A percentile compares a stretch with the other conserved stretches of the same genome.
phyloP scores from a whole-genome alignment of 2,797 vertebrate species.

The Astyanax mexicanus region DNA sequence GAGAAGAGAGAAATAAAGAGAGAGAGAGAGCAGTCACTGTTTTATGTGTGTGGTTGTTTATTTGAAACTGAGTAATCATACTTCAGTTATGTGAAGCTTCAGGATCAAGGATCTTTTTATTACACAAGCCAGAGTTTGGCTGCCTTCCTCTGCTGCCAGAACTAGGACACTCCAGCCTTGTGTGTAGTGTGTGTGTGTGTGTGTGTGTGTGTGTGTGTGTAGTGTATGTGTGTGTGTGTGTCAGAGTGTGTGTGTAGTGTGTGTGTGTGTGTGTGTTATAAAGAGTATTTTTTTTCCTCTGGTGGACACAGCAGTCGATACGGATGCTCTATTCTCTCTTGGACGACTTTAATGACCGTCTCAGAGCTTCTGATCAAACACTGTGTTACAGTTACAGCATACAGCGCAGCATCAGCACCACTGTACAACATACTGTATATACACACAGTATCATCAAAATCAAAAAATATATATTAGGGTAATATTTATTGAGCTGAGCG shows the following conservation, averaged over 20 bases:
- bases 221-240: conserved; percentile 10
- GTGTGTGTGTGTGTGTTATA: neutral
- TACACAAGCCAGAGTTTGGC: conserved; percentile 48
- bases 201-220: conserved; percentile 3
- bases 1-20: conserved; percentile 38
- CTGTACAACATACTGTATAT: too few species aligned
- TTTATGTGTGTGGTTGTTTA: conserved; percentile 69
- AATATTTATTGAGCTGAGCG: too few species aligned
- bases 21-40: neutral
- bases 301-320: conserved; percentile 55
- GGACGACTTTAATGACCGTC: neutral
- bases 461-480: too few species aligned
- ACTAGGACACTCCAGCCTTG: neutral
- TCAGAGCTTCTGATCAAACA: neutral
- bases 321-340: neutral
- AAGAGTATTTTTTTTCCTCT: conserved; percentile 54
- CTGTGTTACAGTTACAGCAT: neutral
- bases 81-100: conserved; percentile 60
- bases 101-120: conserved; percentile 51
- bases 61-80: conserved; percentile 57
- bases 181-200: conserved; percentile 2
- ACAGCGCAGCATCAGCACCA: too few species aligned
- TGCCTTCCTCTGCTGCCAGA: conserved; percentile 30
- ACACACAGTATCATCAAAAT: too few species aligned
- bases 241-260: conserved; percentile 8